Evolutionary conservation across 2,113 vertebrate genomes (phyloP).

Genomic region (Promerops cafer): DNA sequence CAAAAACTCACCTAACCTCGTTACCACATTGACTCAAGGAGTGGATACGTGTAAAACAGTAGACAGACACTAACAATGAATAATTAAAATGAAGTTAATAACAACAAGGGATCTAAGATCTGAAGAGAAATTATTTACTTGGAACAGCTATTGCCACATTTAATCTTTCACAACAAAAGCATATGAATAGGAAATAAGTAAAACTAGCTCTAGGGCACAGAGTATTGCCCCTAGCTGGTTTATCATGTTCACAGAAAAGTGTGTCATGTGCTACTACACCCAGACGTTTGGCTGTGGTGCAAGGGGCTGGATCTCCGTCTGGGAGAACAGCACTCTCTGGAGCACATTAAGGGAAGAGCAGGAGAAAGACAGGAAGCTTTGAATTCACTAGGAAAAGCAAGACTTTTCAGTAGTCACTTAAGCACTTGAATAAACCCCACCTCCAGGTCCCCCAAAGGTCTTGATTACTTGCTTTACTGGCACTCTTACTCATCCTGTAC

Average conservation of each 20-base stretch:
- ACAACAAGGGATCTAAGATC: neutral
- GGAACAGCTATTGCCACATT: neutral
- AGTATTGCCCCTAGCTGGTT: slow-evolving; percentile 17
- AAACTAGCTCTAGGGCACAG: neutral
- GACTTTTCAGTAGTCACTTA: no score
- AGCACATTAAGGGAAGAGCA: slow-evolving; percentile 21
- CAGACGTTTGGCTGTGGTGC: neutral
- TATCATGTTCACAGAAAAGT: slow-evolving; percentile 14
- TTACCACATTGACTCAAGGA: neutral
- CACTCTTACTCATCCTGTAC: neutral
- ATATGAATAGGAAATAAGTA: slow-evolving; percentile 9
- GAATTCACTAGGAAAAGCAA: neutral
- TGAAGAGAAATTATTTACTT: neutral
- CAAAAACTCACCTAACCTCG: neutral
- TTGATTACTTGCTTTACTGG: neutral
- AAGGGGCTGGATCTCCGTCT: neutral
- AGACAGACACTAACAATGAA: neutral
- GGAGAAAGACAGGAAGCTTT: neutral
- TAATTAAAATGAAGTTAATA: slow-evolving; percentile 21
- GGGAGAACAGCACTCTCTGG: slow-evolving; percentile 66
- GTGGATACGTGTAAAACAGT: neutral
- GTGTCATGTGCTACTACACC: neutral
- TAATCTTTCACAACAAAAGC: neutral
- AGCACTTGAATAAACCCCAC: no score
- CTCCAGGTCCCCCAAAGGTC: neutral